phyloP scores from a whole-genome alignment of 1,140 invertebrate genomes.

The Trinorchestia longiramus region DNA sequence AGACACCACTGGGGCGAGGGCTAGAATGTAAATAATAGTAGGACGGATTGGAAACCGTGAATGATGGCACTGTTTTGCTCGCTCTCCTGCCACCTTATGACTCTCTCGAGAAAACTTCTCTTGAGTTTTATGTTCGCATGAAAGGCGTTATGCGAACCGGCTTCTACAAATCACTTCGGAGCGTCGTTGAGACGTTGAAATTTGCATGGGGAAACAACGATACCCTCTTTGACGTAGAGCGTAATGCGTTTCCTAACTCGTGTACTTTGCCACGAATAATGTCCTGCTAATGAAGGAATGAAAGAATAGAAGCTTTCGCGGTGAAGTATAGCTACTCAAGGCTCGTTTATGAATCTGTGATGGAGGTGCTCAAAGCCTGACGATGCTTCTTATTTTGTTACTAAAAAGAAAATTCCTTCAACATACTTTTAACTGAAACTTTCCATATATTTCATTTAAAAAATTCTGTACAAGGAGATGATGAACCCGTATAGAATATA shows the following conservation, averaged over 20 bases:
- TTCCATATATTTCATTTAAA: too few species aligned
- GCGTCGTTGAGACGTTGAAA: conserved; percentile 12
- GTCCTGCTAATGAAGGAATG: too few species aligned
- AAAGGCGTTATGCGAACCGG: conserved; percentile 6
- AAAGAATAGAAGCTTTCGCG: too few species aligned
- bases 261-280: too few species aligned
- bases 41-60: conserved; percentile 39
- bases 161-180: conserved; percentile 36
- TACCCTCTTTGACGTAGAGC: not conserved
- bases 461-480: too few species aligned
- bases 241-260: not conserved
- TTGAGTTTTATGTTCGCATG: conserved; percentile 34
- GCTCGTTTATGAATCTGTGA: too few species aligned
- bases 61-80: conserved; percentile 45
- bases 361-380: too few species aligned
- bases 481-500: too few species aligned
- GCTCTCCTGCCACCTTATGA: conserved; percentile 16
- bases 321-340: too few species aligned
- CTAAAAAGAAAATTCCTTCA: too few species aligned
- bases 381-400: too few species aligned
- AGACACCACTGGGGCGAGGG: not conserved
- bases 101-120: conserved; percentile 30
- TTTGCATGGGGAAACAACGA: conserved; percentile 26
- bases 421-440: too few species aligned
- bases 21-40: conserved; percentile 32